A percentile compares a stretch with the other conserved stretches of the same genome.
Conservation (phyloP, 2,888 invertebrate species). For the Oithona nana region DNA sequence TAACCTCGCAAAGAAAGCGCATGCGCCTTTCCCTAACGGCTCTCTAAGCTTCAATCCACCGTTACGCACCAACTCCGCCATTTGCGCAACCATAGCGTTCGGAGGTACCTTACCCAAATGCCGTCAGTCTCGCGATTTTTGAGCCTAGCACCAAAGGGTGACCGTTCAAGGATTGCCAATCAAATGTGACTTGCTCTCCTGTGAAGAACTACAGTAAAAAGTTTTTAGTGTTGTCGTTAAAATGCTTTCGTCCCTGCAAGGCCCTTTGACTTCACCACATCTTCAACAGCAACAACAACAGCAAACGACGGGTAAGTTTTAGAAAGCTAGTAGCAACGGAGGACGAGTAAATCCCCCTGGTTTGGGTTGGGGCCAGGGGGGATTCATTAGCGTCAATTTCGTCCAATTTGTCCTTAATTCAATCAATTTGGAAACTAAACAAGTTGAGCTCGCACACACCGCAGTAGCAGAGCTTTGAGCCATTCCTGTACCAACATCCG, state of each 20-base stretch:
- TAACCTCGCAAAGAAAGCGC: not conserved
- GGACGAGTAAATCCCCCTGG: not conserved
- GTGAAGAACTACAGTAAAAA: not conserved
- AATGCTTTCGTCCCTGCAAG: not conserved
- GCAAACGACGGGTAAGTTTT: not conserved
- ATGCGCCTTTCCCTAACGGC: not conserved
- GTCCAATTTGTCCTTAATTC: slow-evolving; percentile 10
- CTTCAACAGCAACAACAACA: not conserved
- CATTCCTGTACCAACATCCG: not conserved
- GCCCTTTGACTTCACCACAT: not conserved
- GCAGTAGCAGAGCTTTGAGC: not conserved
- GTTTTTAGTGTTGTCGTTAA: not conserved
- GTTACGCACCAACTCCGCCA: not conserved
- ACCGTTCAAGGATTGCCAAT: not conserved
- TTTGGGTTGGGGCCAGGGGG: not conserved
- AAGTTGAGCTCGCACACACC: not conserved
- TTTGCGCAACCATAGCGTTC: not conserved
- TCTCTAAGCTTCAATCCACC: not conserved
- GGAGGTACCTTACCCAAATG: too few species aligned
- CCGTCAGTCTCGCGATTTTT: not conserved
- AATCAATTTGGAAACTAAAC: slow-evolving; percentile 7
- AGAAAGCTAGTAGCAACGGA: too few species aligned
- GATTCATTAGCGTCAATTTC: not conserved
- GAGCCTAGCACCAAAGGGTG: not conserved
- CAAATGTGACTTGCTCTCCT: not conserved